A percentile compares a stretch with the other conserved stretches of the same genome.
Conservation (phyloP, 2,113 vertebrate species). For the Marmota flaviventris region DNA sequence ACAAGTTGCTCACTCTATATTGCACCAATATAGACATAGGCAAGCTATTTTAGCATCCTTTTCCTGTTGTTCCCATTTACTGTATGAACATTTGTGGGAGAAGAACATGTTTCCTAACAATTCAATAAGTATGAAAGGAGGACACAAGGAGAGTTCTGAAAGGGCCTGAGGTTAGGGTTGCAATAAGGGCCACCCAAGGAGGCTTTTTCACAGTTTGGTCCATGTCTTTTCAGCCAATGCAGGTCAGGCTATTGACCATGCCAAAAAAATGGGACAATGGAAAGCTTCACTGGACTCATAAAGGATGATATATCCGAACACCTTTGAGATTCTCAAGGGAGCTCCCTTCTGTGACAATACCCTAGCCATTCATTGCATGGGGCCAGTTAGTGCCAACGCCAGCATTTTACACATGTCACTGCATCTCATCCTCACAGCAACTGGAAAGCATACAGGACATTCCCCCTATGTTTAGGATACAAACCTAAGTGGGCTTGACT, state of each 20-base stretch:
- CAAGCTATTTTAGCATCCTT: background rate
- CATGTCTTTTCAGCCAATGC: background rate
- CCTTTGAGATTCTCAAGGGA: background rate
- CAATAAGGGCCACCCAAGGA: background rate
- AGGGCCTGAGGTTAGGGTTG: background rate
- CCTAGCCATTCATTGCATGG: background rate
- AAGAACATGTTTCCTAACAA: background rate
- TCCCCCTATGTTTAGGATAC: background rate
- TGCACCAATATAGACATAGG: background rate
- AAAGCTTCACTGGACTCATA: background rate
- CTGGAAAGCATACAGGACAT: background rate
- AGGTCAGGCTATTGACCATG: too few relatives aligned
- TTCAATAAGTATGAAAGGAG: background rate
- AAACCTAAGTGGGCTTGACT: background rate
- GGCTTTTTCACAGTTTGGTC: background rate
- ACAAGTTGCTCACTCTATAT: background rate
- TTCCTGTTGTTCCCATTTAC: background rate
- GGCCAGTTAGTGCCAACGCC: accelerated
- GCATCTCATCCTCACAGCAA: background rate
- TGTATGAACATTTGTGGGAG: background rate
- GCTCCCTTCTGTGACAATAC: background rate
- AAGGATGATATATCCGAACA: background rate
- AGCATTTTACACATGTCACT: background rate
- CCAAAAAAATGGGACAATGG: background rate
- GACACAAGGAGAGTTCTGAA: background rate